These are phyloP conservation scores for Pantherophis vulpinus DNA, from an alignment of 2,797 vertebrate genomes.

Conservation along the genomic window DNA sequence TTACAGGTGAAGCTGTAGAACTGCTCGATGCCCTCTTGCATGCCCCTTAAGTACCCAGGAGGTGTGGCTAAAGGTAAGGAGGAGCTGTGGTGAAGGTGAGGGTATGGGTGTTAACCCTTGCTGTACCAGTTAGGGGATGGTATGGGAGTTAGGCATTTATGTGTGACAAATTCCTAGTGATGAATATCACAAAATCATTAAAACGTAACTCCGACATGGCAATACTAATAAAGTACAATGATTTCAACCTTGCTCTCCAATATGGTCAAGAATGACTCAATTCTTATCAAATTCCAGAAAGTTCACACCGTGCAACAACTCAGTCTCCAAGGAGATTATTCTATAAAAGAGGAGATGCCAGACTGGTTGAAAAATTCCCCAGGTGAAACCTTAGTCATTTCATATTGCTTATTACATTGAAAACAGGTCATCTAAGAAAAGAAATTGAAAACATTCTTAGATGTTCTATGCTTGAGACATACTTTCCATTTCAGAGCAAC, in stretches of 20 bases:
- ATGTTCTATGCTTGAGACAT: no score
- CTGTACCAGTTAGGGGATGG: no score
- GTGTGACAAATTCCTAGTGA: not conserved
- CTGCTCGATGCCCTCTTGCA: no score
- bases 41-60: no score
- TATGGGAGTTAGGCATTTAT: no score
- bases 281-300: not conserved
- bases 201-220: not conserved
- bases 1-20: no score
- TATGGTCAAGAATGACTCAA: not conserved
- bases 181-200: not conserved
- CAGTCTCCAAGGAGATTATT: not conserved
- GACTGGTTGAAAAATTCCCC: not conserved
- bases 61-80: no score
- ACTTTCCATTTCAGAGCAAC: not conserved
- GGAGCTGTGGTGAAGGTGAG: no score
- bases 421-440: not conserved
- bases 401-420: not conserved
- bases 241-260: not conserved
- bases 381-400: no score
- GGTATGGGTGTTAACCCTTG: no score
- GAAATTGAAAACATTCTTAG: not conserved
- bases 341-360: not conserved
- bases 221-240: not conserved
- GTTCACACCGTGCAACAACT: not conserved